Evolutionary conservation across 1,140 invertebrate genomes (phyloP).

Genomic region (Philaenus spumarius): DNA sequence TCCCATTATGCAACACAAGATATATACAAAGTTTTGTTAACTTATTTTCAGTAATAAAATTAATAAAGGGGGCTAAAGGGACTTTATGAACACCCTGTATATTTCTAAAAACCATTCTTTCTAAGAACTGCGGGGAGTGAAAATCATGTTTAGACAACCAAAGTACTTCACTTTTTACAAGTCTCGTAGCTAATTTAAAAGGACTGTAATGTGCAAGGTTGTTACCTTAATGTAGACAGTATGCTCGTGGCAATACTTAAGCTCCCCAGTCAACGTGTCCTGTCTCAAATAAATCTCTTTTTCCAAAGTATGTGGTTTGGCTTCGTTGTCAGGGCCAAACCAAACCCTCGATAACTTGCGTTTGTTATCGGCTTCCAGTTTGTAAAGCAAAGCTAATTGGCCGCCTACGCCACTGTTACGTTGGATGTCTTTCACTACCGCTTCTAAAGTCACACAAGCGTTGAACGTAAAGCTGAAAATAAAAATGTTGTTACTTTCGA

Average conservation of each 20-base stretch:
- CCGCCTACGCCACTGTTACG: slow-evolving; percentile 1
- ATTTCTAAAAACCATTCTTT: too few relatives aligned
- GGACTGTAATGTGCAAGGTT: not conserved
- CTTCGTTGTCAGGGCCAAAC: slow-evolving; percentile 48
- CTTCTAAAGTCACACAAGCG: slow-evolving; percentile 75
- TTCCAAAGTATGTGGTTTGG: slow-evolving; percentile 37
- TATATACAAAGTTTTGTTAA: too few relatives aligned
- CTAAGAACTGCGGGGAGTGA: too few relatives aligned
- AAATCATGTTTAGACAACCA: too few relatives aligned
- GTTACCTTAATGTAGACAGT: slow-evolving; percentile 68
- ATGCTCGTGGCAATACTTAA: slow-evolving; percentile 59
- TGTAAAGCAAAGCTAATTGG: slow-evolving; percentile 56
- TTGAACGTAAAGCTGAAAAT: slow-evolving; percentile 75
- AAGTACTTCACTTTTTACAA: too few relatives aligned
- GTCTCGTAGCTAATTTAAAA: too few relatives aligned
- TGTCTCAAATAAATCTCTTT: slow-evolving; percentile 31
- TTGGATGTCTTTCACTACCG: slow-evolving; percentile 43
- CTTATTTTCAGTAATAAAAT: too few relatives aligned
- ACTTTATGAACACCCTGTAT: too few relatives aligned
- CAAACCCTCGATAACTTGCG: slow-evolving; percentile 77
- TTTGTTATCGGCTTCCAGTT: slow-evolving; percentile 78
- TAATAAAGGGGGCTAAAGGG: too few relatives aligned
- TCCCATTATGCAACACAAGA: too few relatives aligned
- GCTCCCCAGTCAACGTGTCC: slow-evolving; percentile 25
- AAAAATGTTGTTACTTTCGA: too few relatives aligned